phyloP scores from a whole-genome alignment of 2,113 vertebrate genomes.

The Chaetodon trifascialis region DNA sequence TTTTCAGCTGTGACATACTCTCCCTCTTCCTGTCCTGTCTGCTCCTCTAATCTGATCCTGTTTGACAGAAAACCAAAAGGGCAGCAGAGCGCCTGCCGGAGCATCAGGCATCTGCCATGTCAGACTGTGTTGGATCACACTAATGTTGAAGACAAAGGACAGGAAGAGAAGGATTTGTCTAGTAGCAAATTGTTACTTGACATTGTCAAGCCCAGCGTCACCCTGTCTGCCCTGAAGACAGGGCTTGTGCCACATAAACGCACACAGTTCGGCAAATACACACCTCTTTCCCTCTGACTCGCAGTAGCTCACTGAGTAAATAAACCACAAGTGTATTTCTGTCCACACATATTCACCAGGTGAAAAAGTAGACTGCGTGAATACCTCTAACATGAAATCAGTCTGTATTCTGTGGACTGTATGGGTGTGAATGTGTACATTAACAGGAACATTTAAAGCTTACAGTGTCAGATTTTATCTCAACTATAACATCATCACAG shows the following conservation, averaged over 20 bases:
- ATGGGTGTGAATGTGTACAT: background rate
- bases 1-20: background rate
- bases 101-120: slow-evolving; percentile 31
- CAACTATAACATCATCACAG: background rate
- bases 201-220: slow-evolving; percentile 12
- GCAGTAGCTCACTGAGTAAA: background rate
- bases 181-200: slow-evolving; percentile 16
- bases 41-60: slow-evolving; percentile 14
- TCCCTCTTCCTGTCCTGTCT: background rate
- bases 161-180: background rate
- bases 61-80: slow-evolving; percentile 49
- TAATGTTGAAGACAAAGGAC: slow-evolving; percentile 22
- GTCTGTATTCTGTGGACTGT: background rate
- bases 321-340: slow-evolving; percentile 24
- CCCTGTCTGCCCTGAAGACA: slow-evolving; percentile 23
- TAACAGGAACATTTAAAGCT: background rate
- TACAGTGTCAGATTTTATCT: background rate
- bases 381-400: background rate
- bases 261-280: background rate
- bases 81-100: slow-evolving; percentile 8
- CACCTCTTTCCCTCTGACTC: background rate
- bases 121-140: slow-evolving; percentile 41
- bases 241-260: background rate
- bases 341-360: slow-evolving; percentile 4
- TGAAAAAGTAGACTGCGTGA: background rate